Percentiles rank a stretch among this genome's conserved stretches.
These are phyloP conservation scores for Conopomorpha cramerella DNA, from an alignment of 1,140 invertebrate species.

Conservation along the genomic window DNA sequence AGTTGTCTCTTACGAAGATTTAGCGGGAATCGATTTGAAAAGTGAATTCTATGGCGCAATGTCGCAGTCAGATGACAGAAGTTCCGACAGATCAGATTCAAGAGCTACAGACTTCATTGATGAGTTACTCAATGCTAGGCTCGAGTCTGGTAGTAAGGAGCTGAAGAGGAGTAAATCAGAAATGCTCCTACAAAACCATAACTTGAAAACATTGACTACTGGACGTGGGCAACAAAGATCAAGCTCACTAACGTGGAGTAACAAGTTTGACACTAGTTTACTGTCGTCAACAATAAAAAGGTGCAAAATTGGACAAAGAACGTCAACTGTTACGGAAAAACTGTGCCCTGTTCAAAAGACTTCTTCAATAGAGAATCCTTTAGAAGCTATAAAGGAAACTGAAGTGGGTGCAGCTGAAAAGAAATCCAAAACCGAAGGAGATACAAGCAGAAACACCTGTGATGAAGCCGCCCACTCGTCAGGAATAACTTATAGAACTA, in stretches of 20 bases:
- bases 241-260: conserved; percentile 71
- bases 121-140: conserved; percentile 62
- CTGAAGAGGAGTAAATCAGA: conserved; percentile 68
- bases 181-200: conserved; percentile 59
- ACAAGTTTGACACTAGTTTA: conserved; percentile 65
- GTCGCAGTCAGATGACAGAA: conserved; percentile 52
- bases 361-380: conserved; percentile 20
- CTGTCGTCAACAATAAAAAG: conserved; percentile 67
- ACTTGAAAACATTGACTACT: conserved; percentile 52
- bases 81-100: conserved; percentile 54
- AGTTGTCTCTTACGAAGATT: conserved; percentile 66
- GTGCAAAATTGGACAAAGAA: conserved; percentile 64
- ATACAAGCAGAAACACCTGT: conserved; percentile 18
- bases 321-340: conserved; percentile 51
- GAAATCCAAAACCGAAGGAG: conserved; percentile 33
- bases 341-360: conserved; percentile 37
- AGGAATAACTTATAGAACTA: conserved; percentile 34
- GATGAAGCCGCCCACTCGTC: conserved; percentile 40
- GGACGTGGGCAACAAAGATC: conserved; percentile 65
- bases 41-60: conserved; percentile 61
- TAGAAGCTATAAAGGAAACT: conserved; percentile 34
- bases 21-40: conserved; percentile 63
- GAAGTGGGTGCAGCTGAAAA: conserved; percentile 26
- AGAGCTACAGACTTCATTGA: conserved; percentile 66
- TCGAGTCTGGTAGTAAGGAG: conserved; percentile 57